These are phyloP conservation scores for Hirtodrosophila histrioides DNA, from an alignment of 2,888 invertebrate genomes.

Conservation along the genomic window DNA sequence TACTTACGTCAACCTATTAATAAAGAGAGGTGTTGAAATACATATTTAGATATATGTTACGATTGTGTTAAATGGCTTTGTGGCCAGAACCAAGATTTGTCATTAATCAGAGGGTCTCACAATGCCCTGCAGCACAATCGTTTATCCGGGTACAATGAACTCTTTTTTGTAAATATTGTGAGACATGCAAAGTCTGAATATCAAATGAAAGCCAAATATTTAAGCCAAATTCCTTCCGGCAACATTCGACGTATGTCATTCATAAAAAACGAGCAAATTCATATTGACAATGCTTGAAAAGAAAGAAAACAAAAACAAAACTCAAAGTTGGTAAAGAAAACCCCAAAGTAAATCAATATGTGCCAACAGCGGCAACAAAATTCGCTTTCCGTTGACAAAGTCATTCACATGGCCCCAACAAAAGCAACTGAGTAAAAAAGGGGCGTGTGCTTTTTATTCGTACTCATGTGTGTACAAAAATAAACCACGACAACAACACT, in stretches of 20 bases:
- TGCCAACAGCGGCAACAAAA: conserved; percentile 27
- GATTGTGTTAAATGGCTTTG: background rate
- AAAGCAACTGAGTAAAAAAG: conserved; percentile 23
- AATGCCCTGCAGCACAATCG: background rate
- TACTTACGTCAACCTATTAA: conserved; percentile 29
- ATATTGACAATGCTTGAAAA: conserved; percentile 25
- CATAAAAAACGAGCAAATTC: conserved; percentile 39
- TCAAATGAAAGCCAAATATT: conserved; percentile 28
- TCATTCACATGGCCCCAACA: conserved; percentile 50
- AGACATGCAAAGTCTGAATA: conserved; percentile 27
- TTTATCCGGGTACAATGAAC: conserved; percentile 37
- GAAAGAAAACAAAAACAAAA: conserved; percentile 2
- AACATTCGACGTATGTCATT: conserved; percentile 61
- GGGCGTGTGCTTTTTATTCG: conserved; percentile 44
- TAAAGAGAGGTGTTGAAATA: conserved; percentile 14
- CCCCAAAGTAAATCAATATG: conserved; percentile 36
- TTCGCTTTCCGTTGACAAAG: conserved; percentile 37
- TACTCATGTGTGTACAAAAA: conserved; percentile 10
- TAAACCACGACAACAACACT: background rate
- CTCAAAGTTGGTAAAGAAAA: conserved; percentile 28
- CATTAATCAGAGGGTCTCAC: conserved; percentile 5
- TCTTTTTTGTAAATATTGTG: conserved; percentile 5
- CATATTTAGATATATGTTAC: background rate
- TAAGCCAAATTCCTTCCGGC: conserved; percentile 63
- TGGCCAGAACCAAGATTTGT: conserved; percentile 14